These are phyloP conservation scores for Sebastes umbrosus DNA, from an alignment of 2,797 vertebrate species.

Conservation along the genomic window DNA sequence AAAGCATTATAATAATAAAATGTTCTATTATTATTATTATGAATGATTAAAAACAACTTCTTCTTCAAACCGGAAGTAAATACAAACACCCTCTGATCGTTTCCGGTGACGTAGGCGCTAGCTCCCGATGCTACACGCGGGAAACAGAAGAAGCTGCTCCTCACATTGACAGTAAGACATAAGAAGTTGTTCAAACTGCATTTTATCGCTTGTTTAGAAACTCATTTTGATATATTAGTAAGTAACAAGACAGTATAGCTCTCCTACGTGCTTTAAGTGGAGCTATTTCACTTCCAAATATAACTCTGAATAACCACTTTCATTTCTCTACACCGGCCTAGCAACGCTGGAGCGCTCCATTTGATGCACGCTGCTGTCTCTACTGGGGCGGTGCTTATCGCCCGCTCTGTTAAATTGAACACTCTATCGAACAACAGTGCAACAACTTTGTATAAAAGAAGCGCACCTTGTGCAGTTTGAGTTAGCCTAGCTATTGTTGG, in stretches of 20 bases:
- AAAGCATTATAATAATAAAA: no score
- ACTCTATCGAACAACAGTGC: accelerated
- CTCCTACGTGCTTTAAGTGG: not conserved
- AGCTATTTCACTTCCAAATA: not conserved
- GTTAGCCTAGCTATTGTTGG: constrained; percentile 64
- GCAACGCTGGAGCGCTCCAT: constrained; percentile 27
- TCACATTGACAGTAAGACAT: constrained; percentile 64
- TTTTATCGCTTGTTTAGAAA: not conserved
- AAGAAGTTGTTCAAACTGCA: not conserved
- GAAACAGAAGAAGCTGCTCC: constrained; percentile 72
- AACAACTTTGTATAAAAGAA: not conserved
- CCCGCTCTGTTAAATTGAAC: accelerated
- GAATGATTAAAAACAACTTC: not conserved
- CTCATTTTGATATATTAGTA: accelerated
- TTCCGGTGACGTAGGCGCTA: constrained; percentile 76
- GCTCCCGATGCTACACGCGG: constrained; percentile 84
- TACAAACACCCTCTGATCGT: not conserved
- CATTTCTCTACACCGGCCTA: constrained; percentile 52
- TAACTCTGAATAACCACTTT: constrained; percentile 12
- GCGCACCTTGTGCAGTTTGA: not conserved
- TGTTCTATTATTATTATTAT: no score
- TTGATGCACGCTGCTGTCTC: accelerated
- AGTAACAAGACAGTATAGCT: accelerated
- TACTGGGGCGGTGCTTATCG: not conserved
- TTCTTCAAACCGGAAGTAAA: constrained; percentile 68